These are phyloP conservation scores for Coboldia fuscipes DNA, from an alignment of 1,140 invertebrate species.

Conservation along the genomic window DNA sequence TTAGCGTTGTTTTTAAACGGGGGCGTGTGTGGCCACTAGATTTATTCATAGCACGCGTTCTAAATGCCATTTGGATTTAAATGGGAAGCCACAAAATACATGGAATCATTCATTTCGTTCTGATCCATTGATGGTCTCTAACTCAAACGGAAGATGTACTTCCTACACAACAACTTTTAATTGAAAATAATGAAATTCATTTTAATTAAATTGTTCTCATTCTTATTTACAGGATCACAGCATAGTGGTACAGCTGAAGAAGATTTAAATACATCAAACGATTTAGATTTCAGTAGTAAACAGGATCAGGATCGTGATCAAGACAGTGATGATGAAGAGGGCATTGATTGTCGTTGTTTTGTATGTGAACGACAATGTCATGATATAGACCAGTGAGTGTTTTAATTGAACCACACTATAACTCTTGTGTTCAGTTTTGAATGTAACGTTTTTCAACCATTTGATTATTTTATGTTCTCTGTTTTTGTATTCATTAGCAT, in stretches of 20 bases:
- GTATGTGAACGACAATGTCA: conserved; percentile 46
- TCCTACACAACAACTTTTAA: too few species aligned
- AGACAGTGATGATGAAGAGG: conserved; percentile 34
- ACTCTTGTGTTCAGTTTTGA: not conserved
- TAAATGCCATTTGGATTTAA: too few species aligned
- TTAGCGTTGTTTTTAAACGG: too few species aligned
- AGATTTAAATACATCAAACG: conserved; percentile 17
- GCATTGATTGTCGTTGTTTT: conserved; percentile 34
- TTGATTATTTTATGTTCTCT: not conserved
- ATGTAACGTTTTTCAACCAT: too few species aligned
- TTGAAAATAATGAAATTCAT: not conserved
- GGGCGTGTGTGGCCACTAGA: too few species aligned
- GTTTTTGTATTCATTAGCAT: not conserved
- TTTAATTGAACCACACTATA: not conserved
- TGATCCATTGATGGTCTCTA: too few species aligned
- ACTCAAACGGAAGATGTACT: too few species aligned
- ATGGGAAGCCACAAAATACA: too few species aligned
- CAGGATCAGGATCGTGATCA: conserved; percentile 19
- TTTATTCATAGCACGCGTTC: too few species aligned
- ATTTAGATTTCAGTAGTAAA: conserved; percentile 8
- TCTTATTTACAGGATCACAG: conserved; percentile 32
- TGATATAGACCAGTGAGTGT: conserved; percentile 48
- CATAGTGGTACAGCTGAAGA: conserved; percentile 38
- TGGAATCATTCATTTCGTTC: too few species aligned
- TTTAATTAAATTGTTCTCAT: conserved; percentile 3